Evolutionary conservation across 2,113 vertebrate species (phyloP), one percentile per base, ranked within the genome.

Genomic region (Pangasianodon gigas): DNA sequence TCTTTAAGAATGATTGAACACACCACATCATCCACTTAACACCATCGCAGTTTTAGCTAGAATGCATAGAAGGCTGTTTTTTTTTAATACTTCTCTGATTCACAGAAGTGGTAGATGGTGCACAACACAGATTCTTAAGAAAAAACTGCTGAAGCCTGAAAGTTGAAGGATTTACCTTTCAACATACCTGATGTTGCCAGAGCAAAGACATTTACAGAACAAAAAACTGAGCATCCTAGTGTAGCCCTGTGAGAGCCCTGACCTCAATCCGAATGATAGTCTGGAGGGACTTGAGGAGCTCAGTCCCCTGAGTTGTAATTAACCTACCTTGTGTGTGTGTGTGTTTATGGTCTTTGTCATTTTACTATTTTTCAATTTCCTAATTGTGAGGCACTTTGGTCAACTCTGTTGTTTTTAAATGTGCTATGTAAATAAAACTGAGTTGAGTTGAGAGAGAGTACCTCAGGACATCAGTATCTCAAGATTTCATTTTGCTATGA

Each of bases 201-300:
- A 84, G 37, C 32, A 89, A 89, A 24, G 37, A 54, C 67, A 18
- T 54, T 52, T 88, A 82, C 48, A 52, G 87, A 88, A 88, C 58
- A 81, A 81, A 82, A 81, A 32, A 11, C 52, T n/a, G 37, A 51
- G 46, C 44, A 65, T 75, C 44, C 44, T 32, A n/a, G 21, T 37
- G 51, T 32, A n/a, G 44, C 54, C 26, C 44, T 81, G 29, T 69
- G 46, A 83, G 46, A 83, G 87, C 60, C 52, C n/a, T 83, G 79
- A 88, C 62, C 87, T 88, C 83, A 88, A 83, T 88, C 79, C 71
- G 87, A 88, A 88, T 83, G 51, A 83, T 83, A 71, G 79, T 62
- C 60, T 83, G 80, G 80, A 69, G 51, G 10, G 51, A n/a, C 80
- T 71, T 88, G 32, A 29, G 65, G 46, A 88, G 58, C 77, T 67